A percentile compares a stretch with the other conserved stretches of the same genome.
These are phyloP conservation scores for Lethrus apterus DNA, from an alignment of 1,140 invertebrate species.

Conservation along the genomic window DNA sequence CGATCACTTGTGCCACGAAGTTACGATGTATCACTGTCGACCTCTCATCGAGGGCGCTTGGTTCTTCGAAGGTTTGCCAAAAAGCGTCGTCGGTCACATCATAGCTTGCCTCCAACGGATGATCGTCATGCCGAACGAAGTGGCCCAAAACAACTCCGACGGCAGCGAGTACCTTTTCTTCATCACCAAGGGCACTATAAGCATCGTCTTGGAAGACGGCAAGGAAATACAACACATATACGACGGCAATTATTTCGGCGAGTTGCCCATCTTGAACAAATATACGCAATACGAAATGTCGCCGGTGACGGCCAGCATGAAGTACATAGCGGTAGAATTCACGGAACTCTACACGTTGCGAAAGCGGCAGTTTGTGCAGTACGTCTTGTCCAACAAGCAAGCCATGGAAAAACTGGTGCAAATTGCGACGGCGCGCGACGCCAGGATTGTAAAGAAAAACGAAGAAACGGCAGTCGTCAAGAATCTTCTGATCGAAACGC, in stretches of 20 bases:
- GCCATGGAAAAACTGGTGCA: slow-evolving; percentile 1
- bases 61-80: slow-evolving; percentile 6
- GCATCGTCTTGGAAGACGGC: neutral
- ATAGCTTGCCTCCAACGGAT: neutral
- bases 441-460: neutral
- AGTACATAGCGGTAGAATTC: neutral
- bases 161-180: slow-evolving; percentile 1
- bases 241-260: slow-evolving; percentile 12
- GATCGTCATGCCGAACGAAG: slow-evolving; percentile 4
- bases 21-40: neutral
- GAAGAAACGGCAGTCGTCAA: neutral
- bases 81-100: slow-evolving; percentile 1
- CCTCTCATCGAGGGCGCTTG: neutral
- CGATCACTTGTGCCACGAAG: slow-evolving; percentile 2
- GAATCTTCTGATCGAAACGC: neutral
- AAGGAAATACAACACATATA: slow-evolving; percentile 5
- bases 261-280: neutral
- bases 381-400: neutral
- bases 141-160: neutral
- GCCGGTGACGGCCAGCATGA: neutral
- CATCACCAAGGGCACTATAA: neutral
- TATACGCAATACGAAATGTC: neutral
- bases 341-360: neutral
- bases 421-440: neutral
- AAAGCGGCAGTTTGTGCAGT: neutral